Evolutionary conservation across 2,888 invertebrate species (phyloP).

Genomic region (Halictus quadricinctus): DNA sequence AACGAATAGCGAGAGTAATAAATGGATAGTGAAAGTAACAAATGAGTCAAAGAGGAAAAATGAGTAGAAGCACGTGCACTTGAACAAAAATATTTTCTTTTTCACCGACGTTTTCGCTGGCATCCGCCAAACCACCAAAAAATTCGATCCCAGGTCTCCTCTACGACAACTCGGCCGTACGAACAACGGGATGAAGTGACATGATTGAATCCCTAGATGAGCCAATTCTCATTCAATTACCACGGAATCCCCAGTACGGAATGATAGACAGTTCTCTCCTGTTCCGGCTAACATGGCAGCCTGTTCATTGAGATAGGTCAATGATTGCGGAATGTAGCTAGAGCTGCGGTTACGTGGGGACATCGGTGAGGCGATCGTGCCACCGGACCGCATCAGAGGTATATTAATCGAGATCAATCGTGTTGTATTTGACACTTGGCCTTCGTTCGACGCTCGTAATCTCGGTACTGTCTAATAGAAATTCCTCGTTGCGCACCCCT

Average conservation of each 20-base stretch:
- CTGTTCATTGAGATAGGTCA: conserved; percentile 51
- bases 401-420: conserved; percentile 30
- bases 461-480: conserved; percentile 12
- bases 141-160: not conserved
- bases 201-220: conserved; percentile 17
- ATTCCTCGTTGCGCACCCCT: not conserved
- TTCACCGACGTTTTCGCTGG: too few species aligned
- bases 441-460: conserved; percentile 26
- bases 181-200: conserved; percentile 1
- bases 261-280: conserved; percentile 51
- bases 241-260: conserved; percentile 35
- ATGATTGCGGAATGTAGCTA: conserved; percentile 61
- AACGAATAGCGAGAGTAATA: too few species aligned
- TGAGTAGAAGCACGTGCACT: too few species aligned
- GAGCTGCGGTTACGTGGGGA: conserved; percentile 33
- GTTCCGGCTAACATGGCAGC: conserved; percentile 25
- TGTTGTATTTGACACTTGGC: conserved; percentile 32
- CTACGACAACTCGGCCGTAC: not conserved
- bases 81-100: too few species aligned
- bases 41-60: too few species aligned
- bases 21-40: too few species aligned
- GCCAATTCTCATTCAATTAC: conserved; percentile 45
- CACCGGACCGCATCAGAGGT: conserved; percentile 12
- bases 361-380: conserved; percentile 24
- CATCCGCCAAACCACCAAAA: not conserved